Base-by-base conservation (phyloP, 1,140 invertebrate species). In the Augochlora pura region DNA sequence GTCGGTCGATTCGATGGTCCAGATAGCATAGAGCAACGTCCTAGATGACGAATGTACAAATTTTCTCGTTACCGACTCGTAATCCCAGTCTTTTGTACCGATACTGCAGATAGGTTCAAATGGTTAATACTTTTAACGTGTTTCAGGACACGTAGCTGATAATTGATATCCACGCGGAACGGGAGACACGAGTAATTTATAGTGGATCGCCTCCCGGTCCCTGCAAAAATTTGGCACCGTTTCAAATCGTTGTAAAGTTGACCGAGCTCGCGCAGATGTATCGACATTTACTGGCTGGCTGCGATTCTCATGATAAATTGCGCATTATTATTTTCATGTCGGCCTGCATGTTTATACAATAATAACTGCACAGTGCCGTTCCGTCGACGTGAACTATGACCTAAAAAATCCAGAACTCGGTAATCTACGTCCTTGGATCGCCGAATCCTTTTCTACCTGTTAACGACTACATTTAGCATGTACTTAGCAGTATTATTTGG, bases 201-300 rank as follows among this genome's bases (percentile, higher is more conserved):
- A 42, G 80, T 38, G 72, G 57, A 72, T 71, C 62, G 73, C 73
- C 64, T 66, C 32, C 57, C 42, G 60, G 46, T 71, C 59, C 59
- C 75, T 72, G 63, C 68, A 82, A 86, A 71, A 78, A 82, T 81
- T 82, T 85, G 84, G 84, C 84, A 85, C 21, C 72, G 84, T 85
- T 86, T 85, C 84, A 86, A 73, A 71, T 82, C 76, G 68, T 80
- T 86, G 80, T 77, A 85, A 82, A 85, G 79, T 85, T 85, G 80
- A 85, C 79, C 82, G 73, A 85, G 60, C 52, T 14, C 57, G 69
- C 70, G 57, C 69, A 75, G 76, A 85, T 85, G 71, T 85, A 85
- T 86, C 84, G 79, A 81, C 74, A 68, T 82, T 75, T 82, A 72
- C 83, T 79, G 60, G 62, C 38, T 59, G 59, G 78, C 49, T 85